These are phyloP conservation scores for Argyresthia albistria DNA, from an alignment of 2,888 invertebrate species.

Conservation along the genomic window DNA sequence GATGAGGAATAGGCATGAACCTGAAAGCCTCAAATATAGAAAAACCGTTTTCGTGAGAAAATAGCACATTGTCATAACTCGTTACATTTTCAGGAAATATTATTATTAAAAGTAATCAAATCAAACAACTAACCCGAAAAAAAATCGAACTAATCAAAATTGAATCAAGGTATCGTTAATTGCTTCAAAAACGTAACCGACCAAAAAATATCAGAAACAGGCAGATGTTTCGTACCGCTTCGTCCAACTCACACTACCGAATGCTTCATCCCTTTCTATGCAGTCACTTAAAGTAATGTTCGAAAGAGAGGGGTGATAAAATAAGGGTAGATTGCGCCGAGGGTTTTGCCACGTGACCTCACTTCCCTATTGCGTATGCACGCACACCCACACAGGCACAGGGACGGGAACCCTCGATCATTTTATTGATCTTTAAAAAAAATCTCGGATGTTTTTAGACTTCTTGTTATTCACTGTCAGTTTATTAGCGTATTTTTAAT, in stretches of 20 bases:
- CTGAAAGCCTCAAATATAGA: too few species aligned
- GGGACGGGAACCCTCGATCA: conserved; percentile 39
- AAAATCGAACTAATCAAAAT: conserved; percentile 5
- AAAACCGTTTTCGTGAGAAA: too few species aligned
- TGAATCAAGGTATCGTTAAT: conserved; percentile 38
- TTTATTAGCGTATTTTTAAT: not conserved
- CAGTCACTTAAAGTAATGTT: not conserved
- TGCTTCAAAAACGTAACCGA: conserved; percentile 29
- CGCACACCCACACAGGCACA: conserved; percentile 29
- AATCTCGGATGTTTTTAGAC: conserved; percentile 25
- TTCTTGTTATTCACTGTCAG: not conserved
- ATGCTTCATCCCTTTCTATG: conserved; percentile 19
- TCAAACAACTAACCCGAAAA: too few species aligned
- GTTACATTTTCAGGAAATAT: too few species aligned
- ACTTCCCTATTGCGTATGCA: conserved; percentile 29
- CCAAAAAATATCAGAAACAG: conserved; percentile 47
- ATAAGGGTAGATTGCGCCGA: conserved; percentile 49
- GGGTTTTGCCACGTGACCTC: conserved; percentile 56
- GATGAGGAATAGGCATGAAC: too few species aligned
- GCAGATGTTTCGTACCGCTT: conserved; percentile 63
- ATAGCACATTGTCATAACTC: too few species aligned
- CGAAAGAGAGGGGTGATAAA: conserved; percentile 28
- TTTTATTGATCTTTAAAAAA: conserved; percentile 49
- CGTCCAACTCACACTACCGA: conserved; percentile 30
- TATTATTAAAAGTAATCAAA: too few species aligned